These are phyloP conservation scores for Halocynthia roretzi DNA, from an alignment of 23 tunicate genomes.

Conservation along the genomic window DNA sequence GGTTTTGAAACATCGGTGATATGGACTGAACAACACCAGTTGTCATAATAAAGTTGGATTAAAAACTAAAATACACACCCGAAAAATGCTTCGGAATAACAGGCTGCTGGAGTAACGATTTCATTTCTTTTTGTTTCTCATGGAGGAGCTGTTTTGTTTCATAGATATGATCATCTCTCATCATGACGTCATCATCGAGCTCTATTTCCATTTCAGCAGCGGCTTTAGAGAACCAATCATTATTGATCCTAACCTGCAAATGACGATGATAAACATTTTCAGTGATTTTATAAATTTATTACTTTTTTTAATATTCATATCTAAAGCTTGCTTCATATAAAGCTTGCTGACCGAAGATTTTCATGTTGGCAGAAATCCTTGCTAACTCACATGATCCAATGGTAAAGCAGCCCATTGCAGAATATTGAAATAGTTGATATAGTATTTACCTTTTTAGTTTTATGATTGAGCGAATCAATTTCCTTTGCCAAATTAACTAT, in stretches of 20 bases:
- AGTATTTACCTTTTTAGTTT: conserved; percentile 43
- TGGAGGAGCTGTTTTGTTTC: conserved; percentile 16
- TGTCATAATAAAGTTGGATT: not conserved
- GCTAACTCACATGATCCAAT: too few relatives aligned
- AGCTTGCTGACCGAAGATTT: not conserved
- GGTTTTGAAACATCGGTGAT: not conserved
- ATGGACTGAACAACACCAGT: not conserved
- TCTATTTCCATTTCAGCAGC: conserved; percentile 73
- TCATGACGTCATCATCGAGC: conserved; percentile 62
- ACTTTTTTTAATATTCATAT: too few relatives aligned
- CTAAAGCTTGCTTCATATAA: not conserved
- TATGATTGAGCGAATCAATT: conserved; percentile 50
- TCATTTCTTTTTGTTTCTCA: conserved; percentile 38
- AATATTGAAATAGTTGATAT: too few relatives aligned
- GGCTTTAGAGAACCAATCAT: conserved; percentile 74
- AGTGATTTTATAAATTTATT: too few relatives aligned
- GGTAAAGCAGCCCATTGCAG: too few relatives aligned
- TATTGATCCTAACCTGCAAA: conserved; percentile 43
- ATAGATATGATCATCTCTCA: conserved; percentile 16
- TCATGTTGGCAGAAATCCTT: too few relatives aligned
- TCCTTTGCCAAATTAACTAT: conserved; percentile 65
- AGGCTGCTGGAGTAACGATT: conserved; percentile 41
- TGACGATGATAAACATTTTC: not conserved
- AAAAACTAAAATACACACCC: conserved; percentile 22
- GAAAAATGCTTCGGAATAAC: conserved; percentile 66